Conservation (phyloP, 1,140 invertebrate genomes). For the Augochlora pura region DNA sequence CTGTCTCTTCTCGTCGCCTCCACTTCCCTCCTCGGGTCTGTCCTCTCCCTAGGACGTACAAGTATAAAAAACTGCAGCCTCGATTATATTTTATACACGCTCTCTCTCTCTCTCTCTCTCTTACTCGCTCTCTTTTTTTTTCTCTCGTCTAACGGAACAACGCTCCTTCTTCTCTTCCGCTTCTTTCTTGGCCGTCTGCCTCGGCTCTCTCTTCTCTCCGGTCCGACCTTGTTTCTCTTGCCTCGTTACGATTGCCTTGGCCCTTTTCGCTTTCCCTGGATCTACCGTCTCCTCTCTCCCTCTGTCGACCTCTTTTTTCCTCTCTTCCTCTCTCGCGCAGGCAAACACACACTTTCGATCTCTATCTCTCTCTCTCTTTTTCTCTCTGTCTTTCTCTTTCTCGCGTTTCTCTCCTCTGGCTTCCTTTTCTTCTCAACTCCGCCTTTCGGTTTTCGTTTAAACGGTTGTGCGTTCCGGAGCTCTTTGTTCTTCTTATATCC, state of each 20-base stretch:
- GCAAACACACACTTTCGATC: background rate
- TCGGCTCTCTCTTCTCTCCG: background rate
- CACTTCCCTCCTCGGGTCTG: too few relatives aligned
- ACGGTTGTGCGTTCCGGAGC: constrained; percentile 64
- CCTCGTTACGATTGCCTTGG: background rate
- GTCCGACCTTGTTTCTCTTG: constrained; percentile 18
- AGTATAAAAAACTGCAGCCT: constrained; percentile 64
- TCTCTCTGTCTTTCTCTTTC: background rate
- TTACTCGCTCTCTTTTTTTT: too few relatives aligned
- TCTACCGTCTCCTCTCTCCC: constrained; percentile 3
- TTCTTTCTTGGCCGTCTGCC: background rate
- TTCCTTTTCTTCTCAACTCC: constrained; percentile 6
- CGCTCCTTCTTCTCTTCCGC: constrained; percentile 29
- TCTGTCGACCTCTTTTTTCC: background rate
- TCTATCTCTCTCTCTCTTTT: background rate
- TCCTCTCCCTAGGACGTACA: constrained; percentile 1
- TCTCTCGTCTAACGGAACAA: constrained; percentile 15
- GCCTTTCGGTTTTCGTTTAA: background rate
- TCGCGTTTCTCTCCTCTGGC: constrained; percentile 7
- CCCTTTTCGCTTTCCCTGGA: constrained; percentile 20
- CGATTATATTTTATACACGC: constrained; percentile 31
- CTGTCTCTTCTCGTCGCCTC: background rate
- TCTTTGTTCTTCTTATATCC: constrained; percentile 72
- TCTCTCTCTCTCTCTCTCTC: background rate
- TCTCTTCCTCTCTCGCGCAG: too few relatives aligned